Evolutionary conservation across 1,140 invertebrate species (phyloP).

Genomic region (Contarinia nasturtii): DNA sequence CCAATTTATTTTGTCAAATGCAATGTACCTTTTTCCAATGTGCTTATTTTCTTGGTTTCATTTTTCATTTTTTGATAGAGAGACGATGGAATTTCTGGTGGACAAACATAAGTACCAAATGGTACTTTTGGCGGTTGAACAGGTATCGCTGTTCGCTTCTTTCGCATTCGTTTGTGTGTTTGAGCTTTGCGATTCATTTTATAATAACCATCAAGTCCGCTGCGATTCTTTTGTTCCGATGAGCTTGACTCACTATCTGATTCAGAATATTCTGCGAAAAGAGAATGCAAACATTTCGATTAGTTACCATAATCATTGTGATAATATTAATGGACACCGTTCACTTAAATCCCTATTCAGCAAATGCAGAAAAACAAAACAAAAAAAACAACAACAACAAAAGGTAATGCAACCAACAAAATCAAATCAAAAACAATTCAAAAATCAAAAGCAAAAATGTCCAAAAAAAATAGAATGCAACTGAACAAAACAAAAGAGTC

Average conservation of each 20-base stretch:
- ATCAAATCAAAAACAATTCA: neutral
- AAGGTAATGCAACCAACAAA: neutral
- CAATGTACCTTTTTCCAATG: slow-evolving; percentile 15
- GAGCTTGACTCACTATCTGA: slow-evolving; percentile 59
- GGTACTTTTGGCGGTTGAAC: slow-evolving; percentile 74
- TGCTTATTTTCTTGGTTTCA: slow-evolving; percentile 3
- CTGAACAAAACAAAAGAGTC: neutral
- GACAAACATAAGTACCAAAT: slow-evolving; percentile 24
- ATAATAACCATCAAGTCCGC: slow-evolving; percentile 40
- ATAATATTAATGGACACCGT: neutral
- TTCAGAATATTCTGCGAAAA: slow-evolving; percentile 49
- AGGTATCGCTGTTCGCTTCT: slow-evolving; percentile 56
- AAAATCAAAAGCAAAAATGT: neutral
- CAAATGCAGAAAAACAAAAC: neutral
- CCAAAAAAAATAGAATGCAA: neutral
- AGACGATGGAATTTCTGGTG: slow-evolving; percentile 18
- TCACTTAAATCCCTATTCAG: neutral
- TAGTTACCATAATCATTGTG: no score
- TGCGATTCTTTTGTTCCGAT: slow-evolving; percentile 33
- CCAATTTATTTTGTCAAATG: neutral
- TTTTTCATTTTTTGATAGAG: slow-evolving; percentile 21
- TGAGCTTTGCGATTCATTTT: slow-evolving; percentile 49
- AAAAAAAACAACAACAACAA: neutral
- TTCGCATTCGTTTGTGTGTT: slow-evolving; percentile 58
- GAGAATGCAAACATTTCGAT: no score